Base-by-base conservation (phyloP, 1,140 invertebrate species). In the Nymphalis io region DNA sequence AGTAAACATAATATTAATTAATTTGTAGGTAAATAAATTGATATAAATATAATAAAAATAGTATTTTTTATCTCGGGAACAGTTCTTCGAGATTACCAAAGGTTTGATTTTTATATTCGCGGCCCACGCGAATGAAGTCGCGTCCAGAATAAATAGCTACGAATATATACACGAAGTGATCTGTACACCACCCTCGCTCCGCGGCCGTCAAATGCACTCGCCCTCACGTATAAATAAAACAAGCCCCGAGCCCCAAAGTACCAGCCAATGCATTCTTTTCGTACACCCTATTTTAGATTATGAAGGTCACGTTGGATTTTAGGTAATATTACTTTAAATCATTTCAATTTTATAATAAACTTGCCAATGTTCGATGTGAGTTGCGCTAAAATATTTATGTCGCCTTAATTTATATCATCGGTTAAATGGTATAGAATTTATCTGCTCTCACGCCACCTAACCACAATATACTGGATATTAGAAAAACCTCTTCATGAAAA, bases 171-270 rank as follows among this genome's bases (percentile, higher is more conserved):
- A 18, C 46, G 10, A 18, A 46, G 42, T 46, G 42, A 46, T 60
- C 4, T 46, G 40, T 27, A 44, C 6, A 46, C 16, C 72, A 63
- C 64, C 72, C 61, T 63, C 55, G 23, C 65, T 55, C 27, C n/a
- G 10, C 70, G 68, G 60, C 65, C 70, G 71, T 75, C 78, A 80
- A 61, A 69, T 73, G 69, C 78, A 78, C 68, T 73, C 73, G 55
- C 75, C 80, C 76, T 67, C 42, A 6, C 48, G 20, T 68, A 75
- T 72, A 80, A 80, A 71, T 60, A 73, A 78, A 78, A 78, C 71
- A 73, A 70, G 18, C 8, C 61, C 68, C 68, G 39, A 40, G 40
- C 60, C 60, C 18, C 40, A 51, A 33, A 68, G 18, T 61, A 61
- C 46, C 59, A 55, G 46, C 44, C 11, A 8, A 55, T 61, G 60